phyloP scores from a whole-genome alignment of 2,888 invertebrate species.

The Zonitis immaculata region DNA sequence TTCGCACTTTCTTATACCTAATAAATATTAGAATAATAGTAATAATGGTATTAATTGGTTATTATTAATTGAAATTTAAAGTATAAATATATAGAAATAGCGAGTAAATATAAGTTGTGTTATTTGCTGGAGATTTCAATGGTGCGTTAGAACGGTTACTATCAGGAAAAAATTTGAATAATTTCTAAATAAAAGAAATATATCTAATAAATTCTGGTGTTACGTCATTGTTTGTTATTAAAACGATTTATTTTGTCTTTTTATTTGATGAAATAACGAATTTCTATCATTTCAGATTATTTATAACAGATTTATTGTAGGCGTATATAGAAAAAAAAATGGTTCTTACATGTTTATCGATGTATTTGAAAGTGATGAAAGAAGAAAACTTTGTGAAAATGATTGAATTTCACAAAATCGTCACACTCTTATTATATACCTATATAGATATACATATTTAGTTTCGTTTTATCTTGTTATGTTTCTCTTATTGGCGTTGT shows the following conservation, averaged over 20 bases:
- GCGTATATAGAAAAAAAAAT: neutral
- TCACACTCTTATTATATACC: conserved; percentile 4
- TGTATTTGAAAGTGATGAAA: conserved; percentile 37
- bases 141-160: neutral
- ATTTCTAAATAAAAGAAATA: neutral
- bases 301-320: neutral
- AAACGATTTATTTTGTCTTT: neutral
- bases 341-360: too few species aligned
- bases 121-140: neutral
- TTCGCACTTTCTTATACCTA: neutral
- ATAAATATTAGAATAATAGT: neutral
- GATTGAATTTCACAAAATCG: conserved; percentile 28
- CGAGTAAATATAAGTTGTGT: too few species aligned
- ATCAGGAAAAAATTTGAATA: neutral
- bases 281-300: neutral
- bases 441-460: too few species aligned
- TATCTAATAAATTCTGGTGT: neutral
- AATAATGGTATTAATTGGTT: conserved; percentile 17
- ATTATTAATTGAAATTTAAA: neutral
- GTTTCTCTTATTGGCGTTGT: neutral
- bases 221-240: neutral
- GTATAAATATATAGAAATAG: too few species aligned
- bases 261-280: neutral
- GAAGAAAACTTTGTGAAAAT: conserved; percentile 34
- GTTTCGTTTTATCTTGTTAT: neutral